These are phyloP conservation scores for Asobara japonica DNA, from an alignment of 1,140 invertebrate species.

Conservation along the genomic window DNA sequence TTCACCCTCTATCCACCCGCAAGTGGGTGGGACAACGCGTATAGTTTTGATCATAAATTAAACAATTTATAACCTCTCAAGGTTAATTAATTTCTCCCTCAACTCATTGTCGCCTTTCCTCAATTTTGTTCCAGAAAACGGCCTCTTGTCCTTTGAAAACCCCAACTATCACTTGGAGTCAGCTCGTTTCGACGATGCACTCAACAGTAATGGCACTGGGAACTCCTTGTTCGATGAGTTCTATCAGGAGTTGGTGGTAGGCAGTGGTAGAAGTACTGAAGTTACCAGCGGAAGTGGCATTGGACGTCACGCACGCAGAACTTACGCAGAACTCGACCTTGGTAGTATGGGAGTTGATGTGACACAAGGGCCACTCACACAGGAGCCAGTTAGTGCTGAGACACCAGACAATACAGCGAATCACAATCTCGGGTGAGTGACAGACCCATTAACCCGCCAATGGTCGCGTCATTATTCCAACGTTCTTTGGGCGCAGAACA, in stretches of 20 bases:
- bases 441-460: conserved; percentile 16
- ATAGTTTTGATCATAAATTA: too few species aligned
- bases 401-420: conserved; percentile 73
- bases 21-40: too few species aligned
- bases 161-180: conserved; percentile 86
- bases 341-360: conserved; percentile 79
- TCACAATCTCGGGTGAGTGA: conserved; percentile 63
- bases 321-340: conserved; percentile 74
- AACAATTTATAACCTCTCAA: too few species aligned
- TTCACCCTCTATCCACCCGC: too few species aligned
- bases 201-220: conserved; percentile 77
- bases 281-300: conserved; percentile 48
- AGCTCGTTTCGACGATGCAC: conserved; percentile 78
- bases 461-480: not conserved
- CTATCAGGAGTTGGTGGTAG: conserved; percentile 72
- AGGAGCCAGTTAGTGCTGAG: conserved; percentile 68
- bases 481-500: not conserved
- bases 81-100: not conserved
- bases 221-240: conserved; percentile 70
- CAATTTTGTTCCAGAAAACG: conserved; percentile 80
- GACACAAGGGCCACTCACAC: conserved; percentile 70
- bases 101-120: conserved; percentile 8
- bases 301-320: conserved; percentile 68
- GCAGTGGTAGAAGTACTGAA: conserved; percentile 64
- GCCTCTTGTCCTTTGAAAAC: conserved; percentile 86